Evolutionary conservation across 2,797 vertebrate genomes (phyloP), one percentile per base, ranked within the genome.

Genomic region (Chrosomus eos): DNA sequence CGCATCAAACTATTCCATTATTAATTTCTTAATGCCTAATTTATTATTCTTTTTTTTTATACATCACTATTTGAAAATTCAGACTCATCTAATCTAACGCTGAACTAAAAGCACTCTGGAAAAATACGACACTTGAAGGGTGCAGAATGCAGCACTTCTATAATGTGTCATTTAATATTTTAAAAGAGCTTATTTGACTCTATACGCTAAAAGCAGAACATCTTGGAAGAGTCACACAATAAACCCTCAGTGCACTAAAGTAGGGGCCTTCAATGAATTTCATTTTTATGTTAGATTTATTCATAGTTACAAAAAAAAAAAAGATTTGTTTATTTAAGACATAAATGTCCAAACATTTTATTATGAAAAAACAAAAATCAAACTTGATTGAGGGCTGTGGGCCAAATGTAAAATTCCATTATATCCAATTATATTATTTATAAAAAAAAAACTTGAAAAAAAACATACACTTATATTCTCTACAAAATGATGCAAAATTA

Each of bases 141-240:
- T 45, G 66, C 45, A 73, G 2, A 68, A n/a, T 28, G n/a, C 70
- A 40, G 36, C 67, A 70, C 67, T n/a, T 74, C 40, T 26, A n/a
- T 76, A 76, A 26, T 13, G 38, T 68, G 23, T 36, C 3, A 53
- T 31, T 78, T 78, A 53, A 82, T 82, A 78, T 60, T 82, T 78
- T 16, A 85, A 51, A 33, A 33, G 36, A 51, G 36, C 67, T 80
- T 5, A 51, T 85, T 86, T 75, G 71, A 67, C 11, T 74, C n/a
- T 21, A 40, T 28, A 16, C n/a, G 67, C 13, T 36, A n/a, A 81
- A n/a, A 45, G 33, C n/a, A 51, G 19, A 38, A 26, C 14, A 6
- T 74, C 9, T 58, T 18, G 7, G 7, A 5, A 19, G 1, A 75
- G 51, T 38, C 21, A 26, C 51, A 58, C 33, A 76, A 26, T 26